Evolutionary conservation across 2,888 invertebrate species (phyloP), one percentile per base, ranked within the genome.

Genomic region (Lathronympha strigana): DNA sequence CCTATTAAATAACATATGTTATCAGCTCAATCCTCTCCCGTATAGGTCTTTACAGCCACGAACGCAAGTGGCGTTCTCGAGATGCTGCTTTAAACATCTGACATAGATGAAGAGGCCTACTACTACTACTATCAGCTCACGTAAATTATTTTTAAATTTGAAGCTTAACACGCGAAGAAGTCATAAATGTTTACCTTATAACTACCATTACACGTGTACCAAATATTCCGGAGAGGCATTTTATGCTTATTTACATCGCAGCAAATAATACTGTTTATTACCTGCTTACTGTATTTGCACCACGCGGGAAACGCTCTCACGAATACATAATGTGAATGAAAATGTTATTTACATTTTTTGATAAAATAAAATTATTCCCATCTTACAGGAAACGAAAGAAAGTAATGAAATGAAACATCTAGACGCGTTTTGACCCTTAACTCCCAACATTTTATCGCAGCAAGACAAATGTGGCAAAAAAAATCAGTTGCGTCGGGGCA

Each of bases 401-500:
- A 23, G 19, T 19, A 40, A 61, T 21, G 51, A 51, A 50, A 53
- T 53, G 43, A 31, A 43, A 63, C 47, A 57, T 63, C 31, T 50
- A 50, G 57, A 57, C 21, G 25, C 57, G 50, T 11, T 23, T 47
- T 38, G 31, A 55, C 49, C 57, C 57, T 19, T 63, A 25, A 50
- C 58, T 58, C 51, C 25, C 45, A 63, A 51, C 58, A 58, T 64
- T 58, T 60, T 53, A 60, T 45, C 51, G 51, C 58, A 60, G 45
- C 47, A 60, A 60, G 53, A 61, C 53, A 66, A 61, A 66, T 66
- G 53, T 54, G 54, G 28, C 47, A 47, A 61, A 60, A 64, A n/a
- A 61, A 58, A 63, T 53, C 63, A 68, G 69, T 73, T 68, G 57
- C 68, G 67, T 67, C 38, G 38, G 49, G 67, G 38, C 68, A 66